phyloP scores from a whole-genome alignment of 2,888 invertebrate genomes.

The Cataglyphis rosenhaueri region DNA sequence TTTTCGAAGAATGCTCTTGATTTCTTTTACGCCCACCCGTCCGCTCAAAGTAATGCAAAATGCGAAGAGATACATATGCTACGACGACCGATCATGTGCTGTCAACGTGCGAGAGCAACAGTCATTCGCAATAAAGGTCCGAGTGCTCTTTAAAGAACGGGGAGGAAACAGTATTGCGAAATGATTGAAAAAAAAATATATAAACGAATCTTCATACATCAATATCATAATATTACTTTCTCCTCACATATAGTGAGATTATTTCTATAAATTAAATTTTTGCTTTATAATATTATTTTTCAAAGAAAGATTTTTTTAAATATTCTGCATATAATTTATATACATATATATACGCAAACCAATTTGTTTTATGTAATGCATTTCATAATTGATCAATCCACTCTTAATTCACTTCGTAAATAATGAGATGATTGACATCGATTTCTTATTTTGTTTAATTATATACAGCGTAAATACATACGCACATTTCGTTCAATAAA shows the following conservation, averaged over 20 bases:
- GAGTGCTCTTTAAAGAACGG: neutral
- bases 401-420: neutral
- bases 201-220: neutral
- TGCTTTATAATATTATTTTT: slow-evolving; percentile 75
- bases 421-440: neutral
- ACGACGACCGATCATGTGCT: slow-evolving; percentile 9
- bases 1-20: neutral
- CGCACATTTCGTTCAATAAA: neutral
- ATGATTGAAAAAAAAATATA: neutral
- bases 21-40: neutral
- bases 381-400: slow-evolving; percentile 19
- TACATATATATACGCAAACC: too few species aligned
- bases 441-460: neutral
- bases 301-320: slow-evolving; percentile 79
- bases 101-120: slow-evolving; percentile 3
- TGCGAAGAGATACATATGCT: neutral
- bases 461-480: neutral
- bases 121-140: slow-evolving; percentile 14
- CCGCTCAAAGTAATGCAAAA: neutral
- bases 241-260: slow-evolving; percentile 73
- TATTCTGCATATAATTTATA: slow-evolving; percentile 82
- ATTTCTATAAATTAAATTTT: slow-evolving; percentile 62
- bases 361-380: slow-evolving; percentile 51
- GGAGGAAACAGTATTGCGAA: neutral
- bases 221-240: slow-evolving; percentile 57